Base-by-base conservation (phyloP, 2,888 invertebrate genomes). In the Hydraecia micacea region DNA sequence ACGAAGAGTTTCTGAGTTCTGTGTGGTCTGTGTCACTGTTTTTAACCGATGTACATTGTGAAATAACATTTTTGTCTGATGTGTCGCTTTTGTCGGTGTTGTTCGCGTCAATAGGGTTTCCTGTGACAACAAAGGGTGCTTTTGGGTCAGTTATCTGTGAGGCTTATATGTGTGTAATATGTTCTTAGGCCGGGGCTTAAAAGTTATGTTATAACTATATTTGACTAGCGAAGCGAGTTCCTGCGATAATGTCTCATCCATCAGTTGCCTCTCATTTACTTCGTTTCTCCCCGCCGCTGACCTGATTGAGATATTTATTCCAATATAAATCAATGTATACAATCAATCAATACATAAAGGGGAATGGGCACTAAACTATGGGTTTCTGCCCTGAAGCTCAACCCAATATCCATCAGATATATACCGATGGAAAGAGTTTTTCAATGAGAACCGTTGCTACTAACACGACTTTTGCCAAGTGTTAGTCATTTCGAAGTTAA, bases 51-150 rank as follows among this genome's bases (percentile, higher is more conserved):
- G 39, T 77, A n/a, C 18, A 28, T 49, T 80, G 78, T 70, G 28
- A n/a, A 67, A 42, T 86, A 86, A 83, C 71, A 49, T 55, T 70
- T 67, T 70, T 73, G 79, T 79, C 62, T 13, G 11, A 70, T 78
- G 75, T 85, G 36, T 71, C 60, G 79, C 75, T 86, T 80, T 77
- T 79, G 46, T 86, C 15, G 46, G 63, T 80, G 69, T n/a, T 62
- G 21, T 67, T 42, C 25, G n/a, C 62, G 32, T 73, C 39, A 9
- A 25, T 32, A 28, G 52, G 52, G 58, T 46, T 49, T 36, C n/a
- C 21, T 28, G 58, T 65, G n/a, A 11, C 11, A 6, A 36, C 21
- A 65, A 58, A 46, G 28, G 39, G 55, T 39, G 75, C 55, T 68
- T 67, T 49, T 39, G n/a, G n/a, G 39, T 13, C n/a, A 55, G 62